Percentiles rank a stretch among this genome's conserved stretches.
These are phyloP conservation scores for Thinocorus orbignyianus DNA, from an alignment of 2,113 vertebrate genomes.

Conservation along the genomic window DNA sequence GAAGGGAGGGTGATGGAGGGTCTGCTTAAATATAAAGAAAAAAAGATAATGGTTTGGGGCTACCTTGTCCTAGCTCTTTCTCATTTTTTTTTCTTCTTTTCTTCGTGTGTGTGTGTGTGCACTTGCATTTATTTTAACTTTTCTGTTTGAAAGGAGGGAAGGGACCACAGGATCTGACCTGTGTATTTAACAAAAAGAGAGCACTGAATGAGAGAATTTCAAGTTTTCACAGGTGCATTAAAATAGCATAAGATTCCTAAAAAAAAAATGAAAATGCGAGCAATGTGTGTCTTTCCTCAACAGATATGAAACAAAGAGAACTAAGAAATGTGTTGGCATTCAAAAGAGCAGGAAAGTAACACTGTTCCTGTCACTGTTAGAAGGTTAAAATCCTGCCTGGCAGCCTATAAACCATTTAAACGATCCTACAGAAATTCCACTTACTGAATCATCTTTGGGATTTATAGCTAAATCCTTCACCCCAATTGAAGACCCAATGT, in stretches of 20 bases:
- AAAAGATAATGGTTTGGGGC: neutral
- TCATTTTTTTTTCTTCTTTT: rapidly evolving
- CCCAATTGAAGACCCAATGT: constrained; percentile 19
- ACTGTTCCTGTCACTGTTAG: constrained; percentile 7
- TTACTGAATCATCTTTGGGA: constrained; percentile 23
- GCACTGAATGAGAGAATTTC: neutral
- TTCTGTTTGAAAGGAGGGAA: neutral
- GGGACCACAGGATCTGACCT: neutral
- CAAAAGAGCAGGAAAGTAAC: constrained; percentile 36
- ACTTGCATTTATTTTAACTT: constrained; percentile 12
- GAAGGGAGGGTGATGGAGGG: neutral
- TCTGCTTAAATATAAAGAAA: neutral
- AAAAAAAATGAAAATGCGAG: neutral
- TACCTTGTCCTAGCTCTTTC: neutral
- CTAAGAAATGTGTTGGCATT: neutral
- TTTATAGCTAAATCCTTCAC: constrained; percentile 19
- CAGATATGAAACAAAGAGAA: constrained; percentile 13
- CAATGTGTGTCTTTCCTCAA: neutral
- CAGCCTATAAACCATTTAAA: constrained; percentile 32
- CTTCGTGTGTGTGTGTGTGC: neutral
- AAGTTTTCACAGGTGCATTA: constrained; percentile 8
- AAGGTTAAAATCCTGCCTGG: constrained; percentile 34
- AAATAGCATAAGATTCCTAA: neutral
- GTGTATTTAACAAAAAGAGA: constrained; percentile 18
- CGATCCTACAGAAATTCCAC: constrained; percentile 12